These are phyloP conservation scores for Acrobeloides nanus DNA, from an alignment of 2,888 invertebrate species.

Conservation along the genomic window DNA sequence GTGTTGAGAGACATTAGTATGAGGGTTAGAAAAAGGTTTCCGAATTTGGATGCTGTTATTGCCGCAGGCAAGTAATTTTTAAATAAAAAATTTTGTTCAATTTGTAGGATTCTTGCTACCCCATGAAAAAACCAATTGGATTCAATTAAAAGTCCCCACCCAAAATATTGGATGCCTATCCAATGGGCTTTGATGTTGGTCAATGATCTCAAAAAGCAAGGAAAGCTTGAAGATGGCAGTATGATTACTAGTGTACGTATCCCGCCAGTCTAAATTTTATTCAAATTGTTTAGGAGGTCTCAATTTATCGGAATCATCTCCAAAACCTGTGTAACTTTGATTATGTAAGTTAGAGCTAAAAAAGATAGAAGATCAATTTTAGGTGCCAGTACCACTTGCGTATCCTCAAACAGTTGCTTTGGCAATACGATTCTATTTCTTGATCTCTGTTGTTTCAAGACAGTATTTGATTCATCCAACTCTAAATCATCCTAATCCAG, in stretches of 20 bases:
- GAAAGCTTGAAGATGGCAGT: conserved; percentile 20
- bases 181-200: conserved; percentile 38
- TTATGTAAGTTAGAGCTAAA: neutral
- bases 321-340: conserved; percentile 25
- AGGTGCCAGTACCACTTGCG: conserved; percentile 38
- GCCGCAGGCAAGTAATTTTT: conserved; percentile 17
- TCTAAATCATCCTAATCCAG: too few relatives aligned
- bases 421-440: conserved; percentile 39
- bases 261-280: too few relatives aligned
- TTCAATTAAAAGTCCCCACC: conserved; percentile 27
- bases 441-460: conserved; percentile 37
- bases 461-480: conserved; percentile 22
- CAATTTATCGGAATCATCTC: conserved; percentile 10
- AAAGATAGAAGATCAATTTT: neutral
- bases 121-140: conserved; percentile 29
- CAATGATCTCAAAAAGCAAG: conserved; percentile 12
- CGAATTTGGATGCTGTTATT: conserved; percentile 26
- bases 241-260: neutral
- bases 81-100: neutral
- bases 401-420: conserved; percentile 44
- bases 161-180: conserved; percentile 44
- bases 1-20: conserved; percentile 27
- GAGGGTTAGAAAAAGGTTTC: conserved; percentile 25
- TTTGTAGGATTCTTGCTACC: conserved; percentile 23
- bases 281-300: conserved; percentile 22